Percentiles rank a stretch among this genome's conserved stretches.
Evolutionary conservation across 2,888 invertebrate species (phyloP).

Genomic region (Dynastes hyllus): DNA sequence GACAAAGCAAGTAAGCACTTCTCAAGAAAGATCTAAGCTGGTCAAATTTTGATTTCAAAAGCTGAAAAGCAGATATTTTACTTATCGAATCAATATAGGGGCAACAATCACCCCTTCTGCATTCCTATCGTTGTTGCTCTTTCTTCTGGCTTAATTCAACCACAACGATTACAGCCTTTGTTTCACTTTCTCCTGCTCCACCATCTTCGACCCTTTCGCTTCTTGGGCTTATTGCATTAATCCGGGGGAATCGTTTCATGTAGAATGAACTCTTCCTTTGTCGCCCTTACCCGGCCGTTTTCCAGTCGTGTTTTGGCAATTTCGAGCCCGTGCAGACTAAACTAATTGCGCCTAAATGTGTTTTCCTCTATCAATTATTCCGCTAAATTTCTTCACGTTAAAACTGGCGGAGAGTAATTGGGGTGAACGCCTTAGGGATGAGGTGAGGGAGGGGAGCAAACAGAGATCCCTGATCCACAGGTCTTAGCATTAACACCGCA

Average conservation of each 20-base stretch:
- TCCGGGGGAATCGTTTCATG: background rate
- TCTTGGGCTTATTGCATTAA: constrained; percentile 25
- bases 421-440: too few species aligned
- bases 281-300: background rate
- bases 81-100: too few species aligned
- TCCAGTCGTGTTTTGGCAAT: background rate
- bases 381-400: constrained; percentile 2
- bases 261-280: constrained; percentile 11
- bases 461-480: background rate
- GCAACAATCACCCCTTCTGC: background rate
- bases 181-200: background rate
- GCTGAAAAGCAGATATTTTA: too few species aligned
- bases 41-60: too few species aligned
- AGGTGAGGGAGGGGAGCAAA: background rate
- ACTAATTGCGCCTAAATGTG: constrained; percentile 13
- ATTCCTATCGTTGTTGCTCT: background rate
- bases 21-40: too few species aligned
- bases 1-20: too few species aligned
- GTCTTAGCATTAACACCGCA: too few species aligned
- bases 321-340: background rate
- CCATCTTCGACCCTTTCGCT: background rate
- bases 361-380: constrained; percentile 18
- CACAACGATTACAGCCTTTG: background rate
- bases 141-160: background rate
- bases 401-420: background rate